Evolutionary conservation across 2,888 invertebrate species (phyloP), one percentile per base, ranked within the genome.

Genomic region (Pelosia muscerda): DNA sequence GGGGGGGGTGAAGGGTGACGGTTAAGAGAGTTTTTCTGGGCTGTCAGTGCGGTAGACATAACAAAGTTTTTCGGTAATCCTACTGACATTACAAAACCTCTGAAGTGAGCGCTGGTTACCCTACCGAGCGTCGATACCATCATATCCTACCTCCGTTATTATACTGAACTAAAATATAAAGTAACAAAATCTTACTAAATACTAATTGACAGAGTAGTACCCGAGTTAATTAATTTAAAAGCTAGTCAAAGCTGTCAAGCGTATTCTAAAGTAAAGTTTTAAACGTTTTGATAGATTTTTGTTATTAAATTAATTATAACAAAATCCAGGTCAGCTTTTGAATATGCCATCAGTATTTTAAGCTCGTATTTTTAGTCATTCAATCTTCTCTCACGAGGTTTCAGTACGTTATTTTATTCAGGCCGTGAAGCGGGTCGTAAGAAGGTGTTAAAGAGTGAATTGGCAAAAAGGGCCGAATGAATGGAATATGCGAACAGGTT

Each of bases 401-500:
- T 83, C 72, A 74, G 79, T 81, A 82, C 86, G 86, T 88, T 92
- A 91, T 91, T 91, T 93, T 93, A 94, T 94, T 94, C 92, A 93
- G 84, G 81, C 83, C 87, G 88, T 90, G 92, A 89, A 90, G 87
- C 88, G 87, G 87, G 82, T 86, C 86, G 88, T 93, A 91, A 92
- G 90, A 90, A 93, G 92, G 93, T 93, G 93, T 92, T 93, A 93
- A 93, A 91, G 89, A 93, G 92, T 90, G 91, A 93, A 93, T 90
- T 87, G 90, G 89, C 86, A 88, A 90, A 92, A 88, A 87, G 89
- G 90, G 84, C 86, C 22, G 89, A 88, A 90, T 92, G 88, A 91
- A 92, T 92, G 90, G 90, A 90, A 91, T 90, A 92, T 90, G 86
- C 86, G 90, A 89, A 86, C 85, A 87, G 87, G 84, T 86, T 75